Conservation (phyloP, 1,140 invertebrate species). For the Ditylenchus dipsaci region DNA sequence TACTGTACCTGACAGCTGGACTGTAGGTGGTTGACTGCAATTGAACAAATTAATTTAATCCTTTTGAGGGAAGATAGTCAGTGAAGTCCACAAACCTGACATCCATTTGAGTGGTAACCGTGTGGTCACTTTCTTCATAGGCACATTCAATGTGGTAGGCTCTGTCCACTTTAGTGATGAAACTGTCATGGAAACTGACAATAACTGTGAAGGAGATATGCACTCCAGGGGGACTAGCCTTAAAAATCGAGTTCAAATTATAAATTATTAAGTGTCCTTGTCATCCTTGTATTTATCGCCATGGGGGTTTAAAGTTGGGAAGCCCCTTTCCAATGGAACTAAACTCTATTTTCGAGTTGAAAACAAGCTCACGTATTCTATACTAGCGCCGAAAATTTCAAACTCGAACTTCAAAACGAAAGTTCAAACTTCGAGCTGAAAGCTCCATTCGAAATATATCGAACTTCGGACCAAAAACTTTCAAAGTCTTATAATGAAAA, state of each 20-base stretch:
- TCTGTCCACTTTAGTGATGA: constrained; percentile 43
- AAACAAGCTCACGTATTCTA: no score
- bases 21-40: constrained; percentile 22
- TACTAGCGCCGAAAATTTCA: no score
- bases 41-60: no score
- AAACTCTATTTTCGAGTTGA: not conserved
- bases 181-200: constrained; percentile 43
- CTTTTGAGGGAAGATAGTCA: not conserved
- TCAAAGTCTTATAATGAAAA: no score
- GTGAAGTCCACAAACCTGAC: constrained; percentile 14
- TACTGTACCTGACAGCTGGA: constrained; percentile 24
- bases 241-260: not conserved
- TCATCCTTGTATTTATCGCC: no score
- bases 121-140: constrained; percentile 31
- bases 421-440: no score
- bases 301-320: no score
- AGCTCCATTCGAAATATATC: no score
- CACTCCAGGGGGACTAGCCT: constrained; percentile 39
- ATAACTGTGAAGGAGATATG: constrained; percentile 35
- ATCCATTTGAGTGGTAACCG: constrained; percentile 32
- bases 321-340: not conserved
- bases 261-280: no score
- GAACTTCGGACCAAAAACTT: no score
- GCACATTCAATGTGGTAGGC: constrained; percentile 44
- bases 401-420: no score